phyloP scores from a whole-genome alignment of 35 echinoderm and acorn worm genomes.

The Antedon bifida region DNA sequence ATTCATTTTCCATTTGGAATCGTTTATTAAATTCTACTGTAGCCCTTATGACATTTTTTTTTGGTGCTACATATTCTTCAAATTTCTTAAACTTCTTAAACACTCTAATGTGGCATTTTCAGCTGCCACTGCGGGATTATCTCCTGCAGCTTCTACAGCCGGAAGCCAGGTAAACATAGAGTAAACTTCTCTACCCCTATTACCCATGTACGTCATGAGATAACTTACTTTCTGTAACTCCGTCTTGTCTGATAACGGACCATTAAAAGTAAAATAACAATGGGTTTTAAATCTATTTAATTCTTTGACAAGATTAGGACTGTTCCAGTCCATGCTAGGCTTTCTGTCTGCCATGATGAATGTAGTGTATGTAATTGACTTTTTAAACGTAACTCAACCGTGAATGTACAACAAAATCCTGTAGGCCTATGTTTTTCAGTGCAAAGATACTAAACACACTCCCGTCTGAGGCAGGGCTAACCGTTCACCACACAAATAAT shows the following conservation, averaged over 20 bases:
- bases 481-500: too few relatives aligned
- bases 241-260: conserved; percentile 6
- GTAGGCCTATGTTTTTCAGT: too few relatives aligned
- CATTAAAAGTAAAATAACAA: conserved; percentile 20
- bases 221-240: conserved; percentile 32
- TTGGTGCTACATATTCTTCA: background rate
- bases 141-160: background rate
- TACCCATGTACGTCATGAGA: conserved; percentile 27
- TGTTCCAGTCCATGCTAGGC: conserved; percentile 3
- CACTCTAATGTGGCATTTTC: background rate
- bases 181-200: conserved; percentile 36
- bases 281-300: conserved; percentile 14
- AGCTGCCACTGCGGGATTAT: background rate
- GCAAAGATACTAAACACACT: too few relatives aligned
- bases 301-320: conserved; percentile 11
- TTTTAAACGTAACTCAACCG: too few relatives aligned
- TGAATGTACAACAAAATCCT: too few relatives aligned
- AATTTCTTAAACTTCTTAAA: background rate
- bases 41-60: background rate
- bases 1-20: too few relatives aligned
- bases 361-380: too few relatives aligned
- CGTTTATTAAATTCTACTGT: background rate
- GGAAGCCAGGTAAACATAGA: conserved; percentile 13
- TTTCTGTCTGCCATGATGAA: background rate
- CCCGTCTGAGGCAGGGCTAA: too few relatives aligned